Evolutionary conservation across 2,113 vertebrate genomes (phyloP).

Genomic region (Prunella himalayana): DNA sequence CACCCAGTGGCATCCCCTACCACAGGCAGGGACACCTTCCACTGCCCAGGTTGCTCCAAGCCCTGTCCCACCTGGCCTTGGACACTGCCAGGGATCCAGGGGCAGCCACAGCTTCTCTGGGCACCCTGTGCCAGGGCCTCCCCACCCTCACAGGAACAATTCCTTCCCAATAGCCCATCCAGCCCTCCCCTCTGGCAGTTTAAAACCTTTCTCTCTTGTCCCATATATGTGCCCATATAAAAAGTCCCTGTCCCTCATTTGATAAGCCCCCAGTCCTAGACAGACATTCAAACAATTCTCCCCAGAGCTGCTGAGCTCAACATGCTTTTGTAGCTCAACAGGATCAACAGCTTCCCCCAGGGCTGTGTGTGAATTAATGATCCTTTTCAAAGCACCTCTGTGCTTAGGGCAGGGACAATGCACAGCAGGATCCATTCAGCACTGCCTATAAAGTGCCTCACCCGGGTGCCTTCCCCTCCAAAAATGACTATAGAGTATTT

Average conservation of each 20-base stretch:
- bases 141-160: background rate
- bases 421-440: background rate
- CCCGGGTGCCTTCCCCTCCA: background rate
- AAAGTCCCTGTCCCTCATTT: background rate
- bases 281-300: background rate
- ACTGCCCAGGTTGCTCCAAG: background rate
- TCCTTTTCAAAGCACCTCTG: background rate
- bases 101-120: background rate
- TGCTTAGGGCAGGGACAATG: background rate
- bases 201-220: background rate
- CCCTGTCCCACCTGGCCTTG: rapidly evolving
- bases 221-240: background rate
- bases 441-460: background rate
- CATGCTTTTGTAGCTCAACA: background rate
- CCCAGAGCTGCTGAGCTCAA: background rate
- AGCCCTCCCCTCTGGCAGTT: background rate
- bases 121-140: background rate
- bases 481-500: background rate
- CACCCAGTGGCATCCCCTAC: background rate
- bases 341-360: background rate
- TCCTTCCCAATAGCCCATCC: background rate
- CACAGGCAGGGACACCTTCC: background rate
- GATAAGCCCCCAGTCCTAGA: background rate
- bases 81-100: background rate
- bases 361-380: background rate